phyloP scores from a whole-genome alignment of 2,113 vertebrate species.

The Coracopsis vasa region DNA sequence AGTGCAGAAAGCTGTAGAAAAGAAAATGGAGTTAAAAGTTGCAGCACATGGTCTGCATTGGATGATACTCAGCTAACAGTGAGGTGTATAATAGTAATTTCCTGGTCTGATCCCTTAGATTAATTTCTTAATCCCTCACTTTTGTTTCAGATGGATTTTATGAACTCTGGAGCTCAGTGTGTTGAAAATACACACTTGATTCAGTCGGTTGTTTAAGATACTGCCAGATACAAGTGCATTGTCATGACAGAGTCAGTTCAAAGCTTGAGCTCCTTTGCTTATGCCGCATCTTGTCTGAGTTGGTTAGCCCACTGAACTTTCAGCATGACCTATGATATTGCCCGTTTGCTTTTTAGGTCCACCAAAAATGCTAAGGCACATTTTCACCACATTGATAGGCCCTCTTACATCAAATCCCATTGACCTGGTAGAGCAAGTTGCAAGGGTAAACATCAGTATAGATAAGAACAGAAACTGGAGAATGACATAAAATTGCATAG shows the following conservation, averaged over 20 bases:
- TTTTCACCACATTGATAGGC: background rate
- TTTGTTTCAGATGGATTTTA: background rate
- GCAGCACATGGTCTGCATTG: background rate
- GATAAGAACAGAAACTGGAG: background rate
- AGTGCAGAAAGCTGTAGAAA: background rate
- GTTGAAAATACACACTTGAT: background rate
- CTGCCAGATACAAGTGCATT: background rate
- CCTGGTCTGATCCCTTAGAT: background rate
- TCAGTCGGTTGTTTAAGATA: background rate
- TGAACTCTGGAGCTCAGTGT: background rate
- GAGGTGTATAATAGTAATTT: background rate
- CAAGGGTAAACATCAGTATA: constrained; percentile 25
- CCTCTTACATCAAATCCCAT: background rate
- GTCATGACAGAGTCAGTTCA: background rate
- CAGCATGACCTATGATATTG: background rate
- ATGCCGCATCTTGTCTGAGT: background rate
- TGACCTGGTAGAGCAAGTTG: background rate
- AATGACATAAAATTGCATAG: background rate
- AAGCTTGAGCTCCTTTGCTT: background rate
- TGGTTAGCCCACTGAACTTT: background rate
- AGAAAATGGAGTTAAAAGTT: background rate
- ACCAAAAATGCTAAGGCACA: background rate
- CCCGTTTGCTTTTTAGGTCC: background rate
- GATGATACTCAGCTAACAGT: background rate
- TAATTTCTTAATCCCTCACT: background rate